These are phyloP conservation scores for Apeira syringaria DNA, from an alignment of 2,888 invertebrate species.

Conservation along the genomic window DNA sequence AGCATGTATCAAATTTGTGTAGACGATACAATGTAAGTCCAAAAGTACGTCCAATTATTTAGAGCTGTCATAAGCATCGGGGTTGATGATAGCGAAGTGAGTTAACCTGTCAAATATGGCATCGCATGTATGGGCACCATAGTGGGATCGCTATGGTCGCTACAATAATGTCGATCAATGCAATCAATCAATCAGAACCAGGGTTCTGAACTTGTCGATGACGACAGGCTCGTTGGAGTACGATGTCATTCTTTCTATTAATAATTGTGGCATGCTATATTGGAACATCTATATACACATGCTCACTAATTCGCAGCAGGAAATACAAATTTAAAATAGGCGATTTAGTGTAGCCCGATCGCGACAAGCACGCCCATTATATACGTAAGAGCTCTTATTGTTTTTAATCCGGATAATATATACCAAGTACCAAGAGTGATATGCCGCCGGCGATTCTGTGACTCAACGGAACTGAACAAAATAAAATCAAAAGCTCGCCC, in stretches of 20 bases:
- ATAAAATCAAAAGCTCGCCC: conserved; percentile 21
- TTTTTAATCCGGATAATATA: not conserved
- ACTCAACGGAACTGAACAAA: not conserved
- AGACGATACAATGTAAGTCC: conserved; percentile 56
- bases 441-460: conserved; percentile 7
- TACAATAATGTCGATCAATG: conserved; percentile 36
- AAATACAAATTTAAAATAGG: too few relatives aligned
- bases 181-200: conserved; percentile 59
- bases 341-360: too few relatives aligned
- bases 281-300: too few relatives aligned
- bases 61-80: conserved; percentile 22
- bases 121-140: conserved; percentile 33
- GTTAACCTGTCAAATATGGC: not conserved
- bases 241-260: conserved; percentile 36
- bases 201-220: conserved; percentile 34
- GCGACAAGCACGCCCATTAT: too few relatives aligned
- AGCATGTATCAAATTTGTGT: conserved; percentile 33
- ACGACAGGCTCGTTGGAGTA: conserved; percentile 31
- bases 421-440: conserved; percentile 1
- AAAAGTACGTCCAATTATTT: conserved; percentile 51
- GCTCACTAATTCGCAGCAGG: too few relatives aligned
- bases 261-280: conserved; percentile 13
- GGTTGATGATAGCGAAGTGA: too few relatives aligned
- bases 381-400: too few relatives aligned
- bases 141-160: conserved; percentile 40